Percentiles rank a stretch among this genome's conserved stretches.
phyloP scores from a whole-genome alignment of 2,888 invertebrate species.

The Melolontha melolontha region DNA sequence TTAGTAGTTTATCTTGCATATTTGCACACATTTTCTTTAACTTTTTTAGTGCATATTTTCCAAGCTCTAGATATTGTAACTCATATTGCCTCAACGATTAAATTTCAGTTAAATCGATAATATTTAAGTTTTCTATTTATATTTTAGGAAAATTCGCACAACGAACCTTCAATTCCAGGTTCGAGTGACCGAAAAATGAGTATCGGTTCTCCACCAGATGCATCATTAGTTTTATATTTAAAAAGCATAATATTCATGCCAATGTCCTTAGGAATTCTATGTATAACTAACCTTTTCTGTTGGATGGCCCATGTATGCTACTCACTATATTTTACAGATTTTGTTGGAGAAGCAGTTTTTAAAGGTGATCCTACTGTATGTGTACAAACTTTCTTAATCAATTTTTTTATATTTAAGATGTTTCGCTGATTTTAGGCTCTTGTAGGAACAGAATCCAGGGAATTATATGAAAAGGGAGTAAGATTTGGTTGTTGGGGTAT shows the following conservation, averaged over 20 bases:
- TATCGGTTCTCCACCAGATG: conserved; percentile 58
- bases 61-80: too few species aligned
- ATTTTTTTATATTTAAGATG: too few species aligned
- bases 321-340: conserved; percentile 96
- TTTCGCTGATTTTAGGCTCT: conserved; percentile 71
- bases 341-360: conserved; percentile 92
- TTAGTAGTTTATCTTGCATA: too few species aligned
- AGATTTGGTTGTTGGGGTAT: conserved; percentile 97
- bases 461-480: conserved; percentile 89
- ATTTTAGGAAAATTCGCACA: conserved; percentile 40
- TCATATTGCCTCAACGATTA: too few species aligned
- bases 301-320: conserved; percentile 99
- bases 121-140: too few species aligned
- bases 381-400: not conserved
- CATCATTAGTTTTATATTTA: conserved; percentile 83
- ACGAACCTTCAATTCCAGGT: conserved; percentile 2
- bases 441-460: conserved; percentile 73
- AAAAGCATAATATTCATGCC: conserved; percentile 95
- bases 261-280: conserved; percentile 84
- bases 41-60: too few species aligned
- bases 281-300: conserved; percentile 94
- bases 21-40: too few species aligned
- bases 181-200: conserved; percentile 49
- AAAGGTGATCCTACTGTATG: conserved; percentile 84
- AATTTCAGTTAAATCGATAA: too few species aligned